Percentiles rank a stretch among this genome's conserved stretches.
These are phyloP conservation scores for Castor canadensis DNA, from an alignment of 2,113 vertebrate genomes.

Conservation along the genomic window DNA sequence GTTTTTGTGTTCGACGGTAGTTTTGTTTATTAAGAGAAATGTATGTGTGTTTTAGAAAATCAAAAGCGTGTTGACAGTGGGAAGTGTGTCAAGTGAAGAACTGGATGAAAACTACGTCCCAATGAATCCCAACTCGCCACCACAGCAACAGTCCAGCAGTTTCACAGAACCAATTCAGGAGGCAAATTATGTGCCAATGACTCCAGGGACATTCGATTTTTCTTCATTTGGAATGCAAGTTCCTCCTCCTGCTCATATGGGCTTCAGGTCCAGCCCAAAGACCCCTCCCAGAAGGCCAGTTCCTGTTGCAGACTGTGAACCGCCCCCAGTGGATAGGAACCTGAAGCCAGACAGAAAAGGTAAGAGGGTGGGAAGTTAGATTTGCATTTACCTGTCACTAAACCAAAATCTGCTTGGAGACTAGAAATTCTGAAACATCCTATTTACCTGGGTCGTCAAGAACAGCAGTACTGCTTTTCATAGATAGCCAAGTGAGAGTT, in stretches of 20 bases:
- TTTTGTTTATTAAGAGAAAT: constrained; percentile 80
- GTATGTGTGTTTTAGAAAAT: constrained; percentile 91
- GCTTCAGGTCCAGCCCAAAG: constrained; percentile 97
- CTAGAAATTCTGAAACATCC: neutral
- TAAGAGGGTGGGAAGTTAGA: constrained; percentile 77
- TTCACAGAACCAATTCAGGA: constrained; percentile 93
- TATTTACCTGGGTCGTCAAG: neutral
- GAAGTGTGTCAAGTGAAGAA: constrained; percentile 94
- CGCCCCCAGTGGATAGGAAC: constrained; percentile 97
- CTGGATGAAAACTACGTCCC: constrained; percentile 98
- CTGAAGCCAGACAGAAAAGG: constrained; percentile 99
- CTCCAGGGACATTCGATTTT: constrained; percentile 96
- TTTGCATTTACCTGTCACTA: neutral
- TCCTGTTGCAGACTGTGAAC: constrained; percentile 92
- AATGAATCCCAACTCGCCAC: constrained; percentile 97
- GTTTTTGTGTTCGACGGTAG: constrained; percentile 71
- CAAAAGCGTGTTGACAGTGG: constrained; percentile 93
- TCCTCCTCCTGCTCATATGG: constrained; percentile 98
- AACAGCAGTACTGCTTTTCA: neutral
- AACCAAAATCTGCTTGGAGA: neutral
- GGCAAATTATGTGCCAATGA: constrained; percentile 99
- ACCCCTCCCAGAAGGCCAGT: constrained; percentile 95
- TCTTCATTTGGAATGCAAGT: constrained; percentile 98
- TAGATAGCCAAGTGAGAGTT: neutral
- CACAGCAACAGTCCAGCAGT: constrained; percentile 94